Evolutionary conservation across 2,113 vertebrate genomes (phyloP), one percentile per base, ranked within the genome.

Genomic region (Podiceps cristatus): DNA sequence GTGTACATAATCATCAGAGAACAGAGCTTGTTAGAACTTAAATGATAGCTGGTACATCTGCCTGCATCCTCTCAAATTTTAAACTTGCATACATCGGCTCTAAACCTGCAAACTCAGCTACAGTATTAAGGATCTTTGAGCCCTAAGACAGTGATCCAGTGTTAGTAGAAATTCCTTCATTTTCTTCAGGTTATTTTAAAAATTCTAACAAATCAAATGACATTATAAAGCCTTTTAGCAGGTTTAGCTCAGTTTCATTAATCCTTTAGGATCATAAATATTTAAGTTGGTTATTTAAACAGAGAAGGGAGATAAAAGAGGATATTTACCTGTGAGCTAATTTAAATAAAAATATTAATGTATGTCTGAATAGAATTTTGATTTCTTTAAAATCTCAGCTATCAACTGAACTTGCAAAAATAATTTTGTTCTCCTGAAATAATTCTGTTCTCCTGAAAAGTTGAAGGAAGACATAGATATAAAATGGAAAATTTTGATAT

Each of bases 281-380:
- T 86, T 90, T 93, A 35, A 78, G 45, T 80, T 95, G 72, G 69
- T 77, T 88, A 71, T 83, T 96, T 80, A 77, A 81, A 73, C 89
- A 11, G 40, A 80, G 56, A 84, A 85, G 23, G 23, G 62, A 72
- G 63, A 71, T 83, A 92, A 90, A 88, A 63, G 20, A 59, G 9
- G 6, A 20, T 90, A 83, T 94, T 95, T 95, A 95, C 85, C 63
- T 92, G 24, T 40, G 45, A 74, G 37, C 47, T 86, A 63, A 55
- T 77, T 83, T 74, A 77, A 93, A 76, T 62, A 91, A 81, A 89
- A 83, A 55, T 71, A 78, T 73, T 64, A 42, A 52, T 64, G 17
- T 78, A 29, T 40, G 11, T 22, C 29, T 82, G 23, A 18, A 50
- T 18, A 62, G n/a, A 71, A 14, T 62, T 93, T 78, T 58, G 2